Percentiles rank a stretch among this genome's conserved stretches.
phyloP scores from a whole-genome alignment of 64 coral and sea anemone species.

The Anthopleura sola region DNA sequence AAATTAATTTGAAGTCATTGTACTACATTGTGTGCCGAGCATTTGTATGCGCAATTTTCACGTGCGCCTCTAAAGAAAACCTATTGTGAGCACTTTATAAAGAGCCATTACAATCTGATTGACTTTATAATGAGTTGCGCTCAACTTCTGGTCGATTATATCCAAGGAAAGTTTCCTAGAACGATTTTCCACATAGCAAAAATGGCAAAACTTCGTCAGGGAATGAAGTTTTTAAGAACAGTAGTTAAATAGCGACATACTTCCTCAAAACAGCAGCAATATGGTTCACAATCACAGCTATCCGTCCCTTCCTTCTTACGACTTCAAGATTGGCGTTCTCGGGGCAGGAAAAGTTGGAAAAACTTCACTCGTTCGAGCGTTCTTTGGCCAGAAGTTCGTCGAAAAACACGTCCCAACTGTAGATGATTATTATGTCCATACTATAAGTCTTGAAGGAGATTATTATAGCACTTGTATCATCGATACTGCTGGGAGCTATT shows the following conservation, averaged over 20 bases:
- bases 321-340: slow-evolving; percentile 73
- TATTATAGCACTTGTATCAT: slow-evolving; percentile 56
- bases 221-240: not conserved
- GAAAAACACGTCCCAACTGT: slow-evolving; percentile 72
- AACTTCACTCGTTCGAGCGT: slow-evolving; percentile 63
- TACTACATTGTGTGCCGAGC: too few relatives aligned
- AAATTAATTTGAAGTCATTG: too few relatives aligned
- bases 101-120: too few relatives aligned
- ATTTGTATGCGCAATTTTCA: too few relatives aligned
- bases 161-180: too few relatives aligned
- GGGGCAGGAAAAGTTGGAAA: slow-evolving; percentile 74
- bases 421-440: slow-evolving; percentile 73
- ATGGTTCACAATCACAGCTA: not conserved
- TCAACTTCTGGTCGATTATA: not conserved
- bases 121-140: not conserved
- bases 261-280: not conserved
- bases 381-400: slow-evolving; percentile 61
- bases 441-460: slow-evolving; percentile 34
- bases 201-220: not conserved
- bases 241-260: not conserved
- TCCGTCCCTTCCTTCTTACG: slow-evolving; percentile 31
- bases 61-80: too few relatives aligned
- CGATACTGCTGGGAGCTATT: slow-evolving; percentile 72
- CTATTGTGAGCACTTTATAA: too few relatives aligned
- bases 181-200: too few relatives aligned